Evolutionary conservation across 2,797 vertebrate species (phyloP).

Genomic region (Anas bahamensis): DNA sequence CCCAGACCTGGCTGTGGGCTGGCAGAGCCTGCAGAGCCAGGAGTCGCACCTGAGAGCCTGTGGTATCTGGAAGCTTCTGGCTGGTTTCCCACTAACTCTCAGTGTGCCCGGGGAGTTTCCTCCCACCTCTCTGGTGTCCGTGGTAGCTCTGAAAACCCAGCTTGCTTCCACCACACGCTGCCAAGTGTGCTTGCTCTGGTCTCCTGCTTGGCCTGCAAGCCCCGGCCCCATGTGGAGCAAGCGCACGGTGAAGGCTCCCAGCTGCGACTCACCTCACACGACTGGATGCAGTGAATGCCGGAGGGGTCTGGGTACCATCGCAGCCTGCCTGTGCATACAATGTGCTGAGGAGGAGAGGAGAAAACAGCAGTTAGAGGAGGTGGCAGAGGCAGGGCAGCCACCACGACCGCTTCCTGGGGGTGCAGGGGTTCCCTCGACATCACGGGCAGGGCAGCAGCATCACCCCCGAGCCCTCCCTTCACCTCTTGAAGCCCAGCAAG

Average conservation of each 20-base stretch:
- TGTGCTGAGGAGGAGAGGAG: constrained; percentile 78
- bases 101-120: neutral
- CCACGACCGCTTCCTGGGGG: neutral
- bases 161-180: neutral
- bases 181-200: neutral
- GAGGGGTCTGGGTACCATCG: constrained; percentile 91
- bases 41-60: neutral
- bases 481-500: neutral
- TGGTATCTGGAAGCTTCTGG: neutral
- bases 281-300: constrained; percentile 91
- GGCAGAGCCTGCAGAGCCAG: neutral
- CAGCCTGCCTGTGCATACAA: constrained; percentile 92
- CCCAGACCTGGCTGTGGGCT: neutral
- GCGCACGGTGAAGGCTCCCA: accelerated
- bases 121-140: neutral
- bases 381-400: neutral
- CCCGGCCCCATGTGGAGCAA: too few relatives aligned
- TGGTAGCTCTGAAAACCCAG: neutral
- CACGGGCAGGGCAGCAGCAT: neutral
- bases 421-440: neutral
- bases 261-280: constrained; percentile 90
- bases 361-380: neutral
- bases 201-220: neutral
- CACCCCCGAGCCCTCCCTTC: neutral
- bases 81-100: neutral